Evolutionary conservation across 1,140 invertebrate species (phyloP), one percentile per base, ranked within the genome.

Genomic region (Diachasma alloeum): DNA sequence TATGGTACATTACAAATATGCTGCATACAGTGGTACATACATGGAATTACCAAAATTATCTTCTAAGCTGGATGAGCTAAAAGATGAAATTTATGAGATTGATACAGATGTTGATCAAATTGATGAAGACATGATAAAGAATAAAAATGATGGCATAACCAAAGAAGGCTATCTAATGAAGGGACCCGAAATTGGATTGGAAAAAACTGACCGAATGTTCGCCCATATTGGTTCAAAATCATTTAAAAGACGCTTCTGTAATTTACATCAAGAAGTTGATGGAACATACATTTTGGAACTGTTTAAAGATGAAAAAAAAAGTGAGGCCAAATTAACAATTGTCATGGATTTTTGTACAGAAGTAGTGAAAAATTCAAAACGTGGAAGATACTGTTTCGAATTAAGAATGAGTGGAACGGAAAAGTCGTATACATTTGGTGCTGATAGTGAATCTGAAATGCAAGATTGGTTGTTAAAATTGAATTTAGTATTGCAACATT

Each of bases 311-410:
- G 96, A 98, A 72, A 96, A 95, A 84, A 97, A 96, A 88, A 93
- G 92, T 2, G 96, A 98, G 83, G 94, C 95, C 0, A 97, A 97
- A 90, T 93, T 95, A 76, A 95, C 95, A n/a, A 96, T 98, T 87
- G 96, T 96, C 77, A 94, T 98, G 93, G 97, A 98, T 87, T 96
- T 97, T 89, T 97, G 96, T 84, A 94, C 93, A 1, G 95, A 97
- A 86, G 95, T 97, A 81, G 91, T 96, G 63, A 94, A 94, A 94
- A 97, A 96, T 91, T 87, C 93, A 37, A 96, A 96, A 89, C 92
- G 95, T 79, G 96, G 95, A n/a, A 92, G 94, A 80, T 94, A 92
- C 85, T 95, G 95, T 87, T 97, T 98, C 89, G 96, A 98, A 86
- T 87, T 98, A 31, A 92, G 94, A 77, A 96, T 97, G 94, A 93